These are phyloP conservation scores for Periophthalmus magnuspinnatus DNA, from an alignment of 2,797 vertebrate species.

Conservation along the genomic window DNA sequence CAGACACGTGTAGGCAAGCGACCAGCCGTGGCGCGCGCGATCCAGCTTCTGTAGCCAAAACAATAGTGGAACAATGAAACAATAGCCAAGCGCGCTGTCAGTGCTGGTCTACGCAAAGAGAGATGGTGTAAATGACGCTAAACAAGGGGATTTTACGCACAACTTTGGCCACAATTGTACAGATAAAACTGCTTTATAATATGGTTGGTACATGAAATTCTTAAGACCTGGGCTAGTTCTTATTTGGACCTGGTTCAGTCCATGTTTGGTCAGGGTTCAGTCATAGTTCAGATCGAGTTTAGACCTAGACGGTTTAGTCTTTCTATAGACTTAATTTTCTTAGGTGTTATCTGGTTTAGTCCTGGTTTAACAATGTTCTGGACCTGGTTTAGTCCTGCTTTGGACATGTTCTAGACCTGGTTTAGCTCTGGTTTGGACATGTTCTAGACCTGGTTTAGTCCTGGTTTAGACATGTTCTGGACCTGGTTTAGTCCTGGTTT, in stretches of 20 bases:
- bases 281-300: not conserved
- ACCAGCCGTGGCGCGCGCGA: not conserved
- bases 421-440: too few relatives aligned
- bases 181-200: not conserved
- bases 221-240: not conserved
- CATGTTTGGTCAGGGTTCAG: not conserved
- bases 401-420: too few relatives aligned
- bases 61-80: constrained; percentile 57
- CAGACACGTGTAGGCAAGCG: not conserved
- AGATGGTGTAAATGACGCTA: not conserved
- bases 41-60: constrained; percentile 45
- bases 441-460: too few relatives aligned
- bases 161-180: not conserved
- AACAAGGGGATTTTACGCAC: not conserved
- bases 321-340: not conserved
- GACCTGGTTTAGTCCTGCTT: too few relatives aligned
- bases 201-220: too few relatives aligned
- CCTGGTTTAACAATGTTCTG: too few relatives aligned
- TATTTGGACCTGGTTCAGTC: not conserved
- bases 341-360: too few relatives aligned
- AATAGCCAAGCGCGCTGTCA: constrained; percentile 38
- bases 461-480: too few relatives aligned
- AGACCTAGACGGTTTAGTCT: too few relatives aligned
- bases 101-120: not conserved
- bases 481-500: too few relatives aligned